phyloP scores from a whole-genome alignment of 1,140 invertebrate species.

The Aporrectodea caliginosa region DNA sequence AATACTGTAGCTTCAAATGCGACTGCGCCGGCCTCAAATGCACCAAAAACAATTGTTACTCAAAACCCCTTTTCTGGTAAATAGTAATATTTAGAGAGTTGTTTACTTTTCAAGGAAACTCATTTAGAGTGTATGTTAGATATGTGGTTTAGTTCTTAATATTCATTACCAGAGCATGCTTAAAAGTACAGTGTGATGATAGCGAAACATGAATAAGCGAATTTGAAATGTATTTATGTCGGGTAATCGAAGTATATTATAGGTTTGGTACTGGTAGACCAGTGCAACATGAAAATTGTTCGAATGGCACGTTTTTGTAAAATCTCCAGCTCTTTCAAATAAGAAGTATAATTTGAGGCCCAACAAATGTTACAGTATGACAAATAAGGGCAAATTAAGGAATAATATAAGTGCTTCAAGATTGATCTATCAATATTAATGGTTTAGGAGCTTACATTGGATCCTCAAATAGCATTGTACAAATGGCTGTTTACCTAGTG shows the following conservation, averaged over 20 bases:
- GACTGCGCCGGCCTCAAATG: conserved; percentile 37
- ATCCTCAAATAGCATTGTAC: neutral
- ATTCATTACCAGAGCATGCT: neutral
- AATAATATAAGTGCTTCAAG: neutral
- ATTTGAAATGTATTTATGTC: neutral
- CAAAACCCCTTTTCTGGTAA: conserved; percentile 53
- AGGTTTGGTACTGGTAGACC: no score
- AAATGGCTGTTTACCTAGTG: neutral
- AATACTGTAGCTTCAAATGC: neutral
- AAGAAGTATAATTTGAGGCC: neutral
- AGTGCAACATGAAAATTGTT: no score
- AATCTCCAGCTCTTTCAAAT: no score
- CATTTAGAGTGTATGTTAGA: neutral
- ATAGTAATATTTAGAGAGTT: neutral
- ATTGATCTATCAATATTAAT: neutral
- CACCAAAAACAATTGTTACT: conserved; percentile 46
- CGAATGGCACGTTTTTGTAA: no score
- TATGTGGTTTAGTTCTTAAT: neutral
- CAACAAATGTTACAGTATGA: neutral
- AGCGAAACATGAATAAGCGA: neutral
- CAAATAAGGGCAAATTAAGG: neutral
- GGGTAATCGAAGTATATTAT: neutral
- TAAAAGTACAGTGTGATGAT: neutral
- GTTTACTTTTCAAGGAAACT: neutral
- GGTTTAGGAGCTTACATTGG: neutral